Conservation (phyloP, 2,113 vertebrate species). For the Xerus inauris region DNA sequence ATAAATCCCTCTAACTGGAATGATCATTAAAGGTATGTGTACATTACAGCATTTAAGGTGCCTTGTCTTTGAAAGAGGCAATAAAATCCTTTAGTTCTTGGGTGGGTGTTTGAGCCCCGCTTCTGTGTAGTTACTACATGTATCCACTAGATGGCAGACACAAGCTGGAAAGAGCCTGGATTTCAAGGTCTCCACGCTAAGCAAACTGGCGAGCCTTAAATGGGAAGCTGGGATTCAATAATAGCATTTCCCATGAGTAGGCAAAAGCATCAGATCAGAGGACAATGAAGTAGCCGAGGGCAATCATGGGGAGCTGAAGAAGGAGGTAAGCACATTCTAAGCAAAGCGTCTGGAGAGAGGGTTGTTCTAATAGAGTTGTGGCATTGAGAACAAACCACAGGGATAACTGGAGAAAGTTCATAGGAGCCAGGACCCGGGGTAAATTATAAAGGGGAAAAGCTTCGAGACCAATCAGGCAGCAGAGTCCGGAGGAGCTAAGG, state of each 20-base stretch:
- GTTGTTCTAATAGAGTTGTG: neutral
- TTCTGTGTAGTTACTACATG: neutral
- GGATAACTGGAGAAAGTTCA: neutral
- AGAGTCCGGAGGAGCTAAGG: neutral
- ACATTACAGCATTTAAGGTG: neutral
- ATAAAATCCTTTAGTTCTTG: neutral
- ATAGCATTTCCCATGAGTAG: neutral
- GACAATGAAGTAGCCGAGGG: neutral
- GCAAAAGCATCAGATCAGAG: neutral
- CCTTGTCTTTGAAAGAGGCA: neutral
- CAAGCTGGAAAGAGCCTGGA: neutral
- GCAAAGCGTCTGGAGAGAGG: neutral
- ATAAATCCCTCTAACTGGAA: neutral
- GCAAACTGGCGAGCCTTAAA: neutral
- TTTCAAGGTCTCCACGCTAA: neutral
- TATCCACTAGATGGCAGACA: constrained; percentile 69
- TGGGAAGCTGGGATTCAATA: neutral
- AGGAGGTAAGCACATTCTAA: neutral
- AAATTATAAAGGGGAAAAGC: neutral
- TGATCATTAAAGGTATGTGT: neutral
- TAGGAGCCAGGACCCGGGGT: neutral
- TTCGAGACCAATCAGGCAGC: neutral
- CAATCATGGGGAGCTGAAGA: too few species aligned
- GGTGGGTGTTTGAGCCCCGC: rapidly evolving
- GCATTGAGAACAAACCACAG: neutral